Base-by-base conservation (phyloP, 2,888 invertebrate species). In the Eumerus sabulonum region DNA sequence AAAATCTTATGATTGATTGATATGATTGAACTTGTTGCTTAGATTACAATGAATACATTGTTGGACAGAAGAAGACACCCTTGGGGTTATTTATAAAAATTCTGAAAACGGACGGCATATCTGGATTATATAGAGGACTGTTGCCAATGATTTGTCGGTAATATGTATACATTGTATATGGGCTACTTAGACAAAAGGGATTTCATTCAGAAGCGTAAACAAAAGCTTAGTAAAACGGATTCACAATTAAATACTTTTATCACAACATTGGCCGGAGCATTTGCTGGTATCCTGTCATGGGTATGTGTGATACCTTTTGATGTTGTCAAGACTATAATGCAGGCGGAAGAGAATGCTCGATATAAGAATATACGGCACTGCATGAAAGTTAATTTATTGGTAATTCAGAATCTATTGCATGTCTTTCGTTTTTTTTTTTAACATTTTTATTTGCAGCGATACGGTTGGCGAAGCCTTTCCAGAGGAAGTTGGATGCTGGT, bases 251-350 rank as follows among this genome's bases (percentile, higher is more conserved):
- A 90, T 70, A 81, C 87, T 2, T 9, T 87, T 4, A 84, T 88
- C 1, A 88, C 88, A 4, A 89, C 88, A 0, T 83, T 91, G 62
- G 90, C 90, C 19, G 90, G 90, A 36, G 90, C 91, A n/a, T 86
- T 90, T 81, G 91, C 91, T 67, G 91, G 91, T 1, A 88, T 92
- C 3, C 42, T 92, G 1, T 93, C 93, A 0, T 94, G 94, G 94
- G 88, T 91, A 13, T 87, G 91, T 12, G 92, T 93, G 1, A 90
- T 94, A 83, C 95, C 95, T 0, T 89, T 94, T 51, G 95, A 95
- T 88, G 93, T 94, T 38, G 90, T 95, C 1, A 95, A 95, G 88
- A 93, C 93, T 11, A 90, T 93, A 51, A 90, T 95, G 82, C 95
- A 95, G 87, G 92, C 92, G 0, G 94, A 94, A 84, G 87, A 90